Percentiles rank a stretch among this genome's conserved stretches.
Conservation (phyloP, 2,113 vertebrate genomes). For the Tautogolabrus adspersus region DNA sequence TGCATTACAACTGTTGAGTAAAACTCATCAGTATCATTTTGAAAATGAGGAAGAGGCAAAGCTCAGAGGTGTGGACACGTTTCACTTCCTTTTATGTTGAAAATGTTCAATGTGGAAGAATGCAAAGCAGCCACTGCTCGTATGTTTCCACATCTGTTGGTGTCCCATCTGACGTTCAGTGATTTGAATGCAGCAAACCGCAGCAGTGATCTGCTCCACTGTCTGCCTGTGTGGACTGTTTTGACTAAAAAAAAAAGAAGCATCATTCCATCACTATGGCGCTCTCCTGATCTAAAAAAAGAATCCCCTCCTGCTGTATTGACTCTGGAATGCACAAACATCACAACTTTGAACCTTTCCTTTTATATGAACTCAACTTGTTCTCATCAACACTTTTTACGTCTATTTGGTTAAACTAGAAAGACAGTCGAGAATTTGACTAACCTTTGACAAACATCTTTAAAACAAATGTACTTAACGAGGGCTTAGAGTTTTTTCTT, state of each 20-base stretch:
- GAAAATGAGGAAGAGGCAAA: background rate
- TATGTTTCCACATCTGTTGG: slow-evolving; percentile 10
- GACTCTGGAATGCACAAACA: background rate
- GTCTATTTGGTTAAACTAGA: background rate
- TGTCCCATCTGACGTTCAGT: background rate
- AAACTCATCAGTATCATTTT: too few relatives aligned
- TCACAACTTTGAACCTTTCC: background rate
- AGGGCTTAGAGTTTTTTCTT: background rate
- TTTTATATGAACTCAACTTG: background rate
- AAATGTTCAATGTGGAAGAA: slow-evolving; percentile 11
- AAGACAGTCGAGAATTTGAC: too few relatives aligned
- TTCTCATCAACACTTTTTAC: background rate
- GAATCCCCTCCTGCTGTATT: background rate
- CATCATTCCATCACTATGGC: background rate
- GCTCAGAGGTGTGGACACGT: background rate
- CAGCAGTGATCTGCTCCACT: background rate
- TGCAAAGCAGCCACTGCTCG: slow-evolving; percentile 16
- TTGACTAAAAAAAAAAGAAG: background rate
- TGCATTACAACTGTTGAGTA: too few relatives aligned
- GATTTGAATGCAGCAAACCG: slow-evolving; percentile 22
- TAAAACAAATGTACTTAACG: slow-evolving; percentile 12
- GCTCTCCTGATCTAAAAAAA: background rate
- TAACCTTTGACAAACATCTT: background rate
- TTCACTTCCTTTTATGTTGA: background rate
- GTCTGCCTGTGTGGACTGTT: background rate